A percentile compares a stretch with the other conserved stretches of the same genome.
phyloP scores from a whole-genome alignment of 2,888 invertebrate genomes.

The Resseliella maxima region DNA sequence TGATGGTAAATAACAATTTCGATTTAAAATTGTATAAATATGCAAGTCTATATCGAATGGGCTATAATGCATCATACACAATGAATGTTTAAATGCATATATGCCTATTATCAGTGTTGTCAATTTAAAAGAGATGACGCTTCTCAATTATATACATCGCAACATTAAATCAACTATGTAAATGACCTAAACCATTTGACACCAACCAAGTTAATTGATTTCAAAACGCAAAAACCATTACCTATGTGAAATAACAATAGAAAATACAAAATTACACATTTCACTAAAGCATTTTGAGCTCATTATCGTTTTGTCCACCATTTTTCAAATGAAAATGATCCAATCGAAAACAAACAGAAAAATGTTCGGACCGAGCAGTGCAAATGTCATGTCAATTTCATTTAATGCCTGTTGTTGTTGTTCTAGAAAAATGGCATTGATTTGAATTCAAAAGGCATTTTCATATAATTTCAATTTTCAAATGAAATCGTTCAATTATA shows the following conservation, averaged over 20 bases:
- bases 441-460: neutral
- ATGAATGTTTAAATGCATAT: neutral
- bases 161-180: conserved; percentile 35
- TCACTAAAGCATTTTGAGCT: too few relatives aligned
- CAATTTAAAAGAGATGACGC: neutral
- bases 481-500: too few relatives aligned
- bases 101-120: neutral
- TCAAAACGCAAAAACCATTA: conserved; percentile 34
- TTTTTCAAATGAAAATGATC: too few relatives aligned
- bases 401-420: neutral
- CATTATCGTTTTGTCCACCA: too few relatives aligned
- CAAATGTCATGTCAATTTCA: neutral
- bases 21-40: conserved; percentile 32
- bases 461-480: too few relatives aligned
- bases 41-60: conserved; percentile 16
- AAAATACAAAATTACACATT: too few relatives aligned
- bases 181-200: conserved; percentile 51
- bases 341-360: neutral
- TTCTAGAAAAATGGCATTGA: neutral
- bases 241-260: neutral
- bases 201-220: conserved; percentile 52
- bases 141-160: neutral
- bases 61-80: conserved; percentile 46
- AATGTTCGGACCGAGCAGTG: too few relatives aligned
- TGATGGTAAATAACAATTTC: conserved; percentile 15